Conservation (phyloP, 2,113 vertebrate genomes). For the Sphyrna mokarran region DNA sequence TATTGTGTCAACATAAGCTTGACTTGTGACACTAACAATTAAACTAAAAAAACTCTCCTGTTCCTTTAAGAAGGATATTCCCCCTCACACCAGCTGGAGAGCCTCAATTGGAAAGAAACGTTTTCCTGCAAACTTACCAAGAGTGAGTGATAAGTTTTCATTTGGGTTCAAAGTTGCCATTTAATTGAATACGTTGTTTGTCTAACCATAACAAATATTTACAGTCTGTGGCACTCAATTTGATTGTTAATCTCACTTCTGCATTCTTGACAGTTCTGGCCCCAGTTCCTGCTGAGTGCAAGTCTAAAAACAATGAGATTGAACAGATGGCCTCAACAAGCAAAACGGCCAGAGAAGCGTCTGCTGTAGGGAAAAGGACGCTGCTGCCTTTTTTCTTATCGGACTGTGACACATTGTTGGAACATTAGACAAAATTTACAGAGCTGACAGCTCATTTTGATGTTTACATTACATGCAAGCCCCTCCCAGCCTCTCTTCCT, state of each 20-base stretch:
- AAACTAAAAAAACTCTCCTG: too few species aligned
- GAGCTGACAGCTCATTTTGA: rapidly evolving
- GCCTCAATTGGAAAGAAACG: background rate
- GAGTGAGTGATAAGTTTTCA: background rate
- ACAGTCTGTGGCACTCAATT: background rate
- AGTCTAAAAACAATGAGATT: background rate
- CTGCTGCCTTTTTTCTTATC: background rate
- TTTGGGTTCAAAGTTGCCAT: background rate
- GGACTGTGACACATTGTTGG: background rate
- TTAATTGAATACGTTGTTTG: background rate
- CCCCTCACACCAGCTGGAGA: background rate
- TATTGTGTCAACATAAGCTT: too few species aligned
- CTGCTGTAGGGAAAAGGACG: background rate
- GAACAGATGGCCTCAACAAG: background rate
- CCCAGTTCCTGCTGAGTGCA: background rate
- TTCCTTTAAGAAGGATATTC: background rate
- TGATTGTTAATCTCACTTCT: background rate
- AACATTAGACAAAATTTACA: background rate
- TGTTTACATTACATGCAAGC: background rate
- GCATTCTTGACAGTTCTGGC: background rate
- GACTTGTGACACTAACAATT: too few species aligned
- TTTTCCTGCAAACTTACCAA: background rate
- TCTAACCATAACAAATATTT: background rate
- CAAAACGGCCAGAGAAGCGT: background rate
- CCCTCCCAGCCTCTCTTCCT: background rate